Evolutionary conservation across 2,113 vertebrate genomes (phyloP), one percentile per base, ranked within the genome.

Genomic region (Lethenteron camtschaticum): DNA sequence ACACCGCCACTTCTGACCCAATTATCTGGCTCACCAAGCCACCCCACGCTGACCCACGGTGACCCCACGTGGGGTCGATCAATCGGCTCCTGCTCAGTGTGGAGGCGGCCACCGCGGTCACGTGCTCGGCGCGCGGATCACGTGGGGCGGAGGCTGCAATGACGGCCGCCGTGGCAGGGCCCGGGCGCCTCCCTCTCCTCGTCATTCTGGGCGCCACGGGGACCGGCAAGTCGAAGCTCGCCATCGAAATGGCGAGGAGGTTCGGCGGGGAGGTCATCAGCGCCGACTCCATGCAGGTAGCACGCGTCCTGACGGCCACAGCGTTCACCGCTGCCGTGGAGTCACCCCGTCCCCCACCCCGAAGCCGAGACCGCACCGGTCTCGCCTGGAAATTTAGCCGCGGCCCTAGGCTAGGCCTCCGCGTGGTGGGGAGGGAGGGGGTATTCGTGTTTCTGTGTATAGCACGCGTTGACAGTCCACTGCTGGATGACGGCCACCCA

Each of bases 251-350:
- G 9, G 86, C 85, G 55, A 83, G 81, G 76, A 78, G 80, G 18
- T 78, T 90, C 1, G 79, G 80, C 58, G 89, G 87, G 3, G 89
- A 91, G 75, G 86, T 95, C 71, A 81, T 95, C 78, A 88, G 89
- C 79, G 90, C 89, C 1, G 90, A 96, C 76, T 88, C 88, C 74
- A 94, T 95, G 89, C 89, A 96, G 89, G 90, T 96, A 78, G 73
- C 80, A 71, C 12, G 20, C 58, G 12, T 41, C 41, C 41, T 41
- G 41, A 41, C 41, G 41, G 6, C 41, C 41, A 41, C 41, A 41
- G 41, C 41, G 41, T 41, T 41, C 41, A 7, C 41, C 41, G 41
- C 41, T 41, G 41, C 41, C 5, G 41, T 41, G 41, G 41, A 41
- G 41, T 41, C 6, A 41, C 41, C 41, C 41, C 41, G 41, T 7